These are phyloP conservation scores for Oreonectes daqikongensis DNA, from an alignment of 2,797 vertebrate species.

Conservation along the genomic window DNA sequence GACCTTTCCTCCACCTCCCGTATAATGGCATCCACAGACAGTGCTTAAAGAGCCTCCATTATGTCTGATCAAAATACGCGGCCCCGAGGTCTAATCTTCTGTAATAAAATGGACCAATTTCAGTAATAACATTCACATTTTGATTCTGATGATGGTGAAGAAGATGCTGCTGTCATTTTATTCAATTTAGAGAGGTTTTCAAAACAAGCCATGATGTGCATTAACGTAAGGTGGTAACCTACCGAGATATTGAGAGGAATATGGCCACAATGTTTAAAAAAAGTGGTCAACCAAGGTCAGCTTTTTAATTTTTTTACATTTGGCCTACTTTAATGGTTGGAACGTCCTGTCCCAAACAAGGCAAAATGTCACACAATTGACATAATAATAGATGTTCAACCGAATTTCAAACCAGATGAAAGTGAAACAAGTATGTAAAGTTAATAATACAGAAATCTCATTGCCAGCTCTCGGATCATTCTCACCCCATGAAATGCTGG, in stretches of 20 bases:
- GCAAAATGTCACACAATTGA: too few species aligned
- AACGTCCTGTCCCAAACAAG: too few species aligned
- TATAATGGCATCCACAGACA: slow-evolving; percentile 13
- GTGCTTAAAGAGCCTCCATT: slow-evolving; percentile 19
- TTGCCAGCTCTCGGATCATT: background rate
- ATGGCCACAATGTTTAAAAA: background rate
- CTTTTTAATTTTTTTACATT: too few species aligned
- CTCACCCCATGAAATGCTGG: too few species aligned
- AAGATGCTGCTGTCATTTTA: background rate
- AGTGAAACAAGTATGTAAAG: too few species aligned
- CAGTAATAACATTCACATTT: slow-evolving; percentile 12
- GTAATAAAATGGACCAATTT: slow-evolving; percentile 3
- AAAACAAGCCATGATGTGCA: background rate
- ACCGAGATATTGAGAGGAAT: background rate
- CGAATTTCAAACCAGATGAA: too few species aligned
- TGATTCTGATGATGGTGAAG: slow-evolving; percentile 14
- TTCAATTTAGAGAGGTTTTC: background rate
- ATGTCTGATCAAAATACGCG: slow-evolving; percentile 16
- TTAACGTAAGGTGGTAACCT: background rate
- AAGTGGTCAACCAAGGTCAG: background rate
- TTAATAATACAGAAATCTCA: too few species aligned
- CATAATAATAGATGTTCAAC: too few species aligned
- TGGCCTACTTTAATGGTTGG: too few species aligned
- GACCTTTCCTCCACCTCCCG: slow-evolving; percentile 23
- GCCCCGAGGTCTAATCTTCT: slow-evolving; percentile 3